Percentiles rank a stretch among this genome's conserved stretches.
These are phyloP conservation scores for Pitangus sulphuratus DNA, from an alignment of 2,797 vertebrate species.

Conservation along the genomic window DNA sequence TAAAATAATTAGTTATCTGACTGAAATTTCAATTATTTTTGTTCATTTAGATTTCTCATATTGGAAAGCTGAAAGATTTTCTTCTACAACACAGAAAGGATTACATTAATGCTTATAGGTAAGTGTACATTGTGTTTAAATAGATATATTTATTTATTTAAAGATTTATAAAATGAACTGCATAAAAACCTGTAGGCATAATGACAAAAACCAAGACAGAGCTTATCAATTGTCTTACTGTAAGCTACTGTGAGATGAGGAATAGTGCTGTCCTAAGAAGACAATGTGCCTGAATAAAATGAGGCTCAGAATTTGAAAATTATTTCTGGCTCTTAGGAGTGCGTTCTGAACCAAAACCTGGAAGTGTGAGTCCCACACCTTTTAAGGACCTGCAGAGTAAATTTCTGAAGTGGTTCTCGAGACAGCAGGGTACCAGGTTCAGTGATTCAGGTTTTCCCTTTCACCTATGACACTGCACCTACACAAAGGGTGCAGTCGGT, in stretches of 20 bases:
- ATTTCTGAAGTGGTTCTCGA: not conserved
- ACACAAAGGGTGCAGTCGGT: not conserved
- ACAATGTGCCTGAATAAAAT: not conserved
- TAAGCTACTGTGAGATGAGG: not conserved
- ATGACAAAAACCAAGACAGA: not conserved
- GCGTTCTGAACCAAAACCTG: not conserved
- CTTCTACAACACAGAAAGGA: slow-evolving; percentile 95
- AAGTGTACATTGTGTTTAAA: slow-evolving; percentile 28
- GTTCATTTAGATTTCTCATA: slow-evolving; percentile 88
- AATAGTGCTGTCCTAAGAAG: not conserved
- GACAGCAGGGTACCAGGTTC: not conserved
- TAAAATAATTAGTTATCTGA: not conserved
- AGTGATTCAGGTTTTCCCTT: not conserved
- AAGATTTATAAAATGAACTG: not conserved
- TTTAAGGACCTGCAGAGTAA: not conserved
- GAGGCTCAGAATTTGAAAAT: not conserved
- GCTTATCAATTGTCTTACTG: not conserved
- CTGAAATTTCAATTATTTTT: slow-evolving; percentile 25
- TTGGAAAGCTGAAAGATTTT: slow-evolving; percentile 96
- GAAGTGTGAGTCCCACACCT: accelerated
- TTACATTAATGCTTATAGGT: slow-evolving; percentile 95
- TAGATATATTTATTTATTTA: not conserved
- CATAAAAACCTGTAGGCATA: not conserved
- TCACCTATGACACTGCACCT: not conserved
- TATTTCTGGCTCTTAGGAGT: not conserved